Evolutionary conservation across 2,888 invertebrate genomes (phyloP).

Genomic region (Cryptus viduatorius): DNA sequence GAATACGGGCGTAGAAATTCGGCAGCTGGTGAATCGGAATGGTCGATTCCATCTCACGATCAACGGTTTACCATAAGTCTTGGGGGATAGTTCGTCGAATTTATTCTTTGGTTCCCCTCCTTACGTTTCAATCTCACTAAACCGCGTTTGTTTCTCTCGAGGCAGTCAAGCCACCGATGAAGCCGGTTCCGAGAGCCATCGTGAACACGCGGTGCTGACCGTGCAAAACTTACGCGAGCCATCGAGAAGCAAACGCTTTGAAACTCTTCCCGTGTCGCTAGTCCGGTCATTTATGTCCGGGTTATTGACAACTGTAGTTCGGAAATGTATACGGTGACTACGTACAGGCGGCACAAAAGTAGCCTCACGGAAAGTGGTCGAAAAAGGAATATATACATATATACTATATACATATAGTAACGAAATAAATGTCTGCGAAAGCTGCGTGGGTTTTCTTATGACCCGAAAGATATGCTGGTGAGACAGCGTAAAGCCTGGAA

Average conservation of each 20-base stretch:
- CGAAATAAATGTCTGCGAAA: conserved; percentile 24
- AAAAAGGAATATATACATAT: background rate
- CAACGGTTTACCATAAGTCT: conserved; percentile 31
- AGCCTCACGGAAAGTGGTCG: background rate
- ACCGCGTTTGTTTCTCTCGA: background rate
- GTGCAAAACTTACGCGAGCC: conserved; percentile 67
- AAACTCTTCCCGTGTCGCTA: conserved; percentile 72
- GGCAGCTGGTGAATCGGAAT: conserved; percentile 25
- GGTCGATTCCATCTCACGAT: conserved; percentile 7
- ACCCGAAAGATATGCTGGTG: background rate
- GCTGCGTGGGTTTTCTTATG: conserved; percentile 19
- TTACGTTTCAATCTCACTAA: conserved; percentile 22
- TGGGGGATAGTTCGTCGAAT: background rate
- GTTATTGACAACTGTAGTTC: conserved; percentile 56
- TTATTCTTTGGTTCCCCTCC: conserved; percentile 27
- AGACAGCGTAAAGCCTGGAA: conserved; percentile 3
- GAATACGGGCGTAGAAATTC: background rate
- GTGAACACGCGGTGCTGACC: conserved; percentile 51
- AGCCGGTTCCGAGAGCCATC: conserved; percentile 25
- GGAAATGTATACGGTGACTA: background rate
- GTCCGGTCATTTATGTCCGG: conserved; percentile 67
- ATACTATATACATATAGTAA: background rate
- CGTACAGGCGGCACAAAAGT: background rate
- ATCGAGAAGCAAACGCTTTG: conserved; percentile 56
- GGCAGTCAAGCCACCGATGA: conserved; percentile 42